Evolutionary conservation across 1,140 invertebrate species (phyloP).

Genomic region (Marisa cornuarietis): DNA sequence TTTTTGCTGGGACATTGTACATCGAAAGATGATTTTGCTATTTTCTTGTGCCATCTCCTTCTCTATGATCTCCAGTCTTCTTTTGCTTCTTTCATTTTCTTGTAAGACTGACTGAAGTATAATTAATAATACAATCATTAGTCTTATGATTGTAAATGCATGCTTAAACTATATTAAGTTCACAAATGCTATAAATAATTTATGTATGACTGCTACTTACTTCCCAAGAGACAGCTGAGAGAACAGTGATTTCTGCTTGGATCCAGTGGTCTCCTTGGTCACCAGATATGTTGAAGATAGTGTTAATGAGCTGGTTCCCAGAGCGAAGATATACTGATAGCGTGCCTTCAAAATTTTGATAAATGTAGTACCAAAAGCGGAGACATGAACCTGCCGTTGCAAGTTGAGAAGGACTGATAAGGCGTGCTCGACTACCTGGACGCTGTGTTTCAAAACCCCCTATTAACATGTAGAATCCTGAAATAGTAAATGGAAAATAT

Average conservation of each 20-base stretch:
- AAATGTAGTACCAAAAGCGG: slow-evolving; percentile 82
- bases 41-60: too few relatives aligned
- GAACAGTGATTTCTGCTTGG: slow-evolving; percentile 46
- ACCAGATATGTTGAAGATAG: slow-evolving; percentile 34
- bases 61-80: too few relatives aligned
- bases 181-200: too few relatives aligned
- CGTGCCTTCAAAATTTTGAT: slow-evolving; percentile 67
- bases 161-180: too few relatives aligned
- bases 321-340: slow-evolving; percentile 48
- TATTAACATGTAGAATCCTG: slow-evolving; percentile 82
- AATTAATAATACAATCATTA: too few relatives aligned
- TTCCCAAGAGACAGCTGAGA: slow-evolving; percentile 34
- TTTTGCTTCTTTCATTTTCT: too few relatives aligned
- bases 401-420: slow-evolving; percentile 63
- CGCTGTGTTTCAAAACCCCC: slow-evolving; percentile 75
- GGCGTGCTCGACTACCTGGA: slow-evolving; percentile 77
- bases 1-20: too few relatives aligned
- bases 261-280: slow-evolving; percentile 51
- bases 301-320: slow-evolving; percentile 2
- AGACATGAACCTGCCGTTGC: slow-evolving; percentile 39
- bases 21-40: too few relatives aligned
- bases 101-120: too few relatives aligned
- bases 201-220: slow-evolving; percentile 12
- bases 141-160: too few relatives aligned
- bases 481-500: not conserved